These are phyloP conservation scores for Ophioninae sp. DNA, from an alignment of 2,888 invertebrate species.

Conservation along the genomic window DNA sequence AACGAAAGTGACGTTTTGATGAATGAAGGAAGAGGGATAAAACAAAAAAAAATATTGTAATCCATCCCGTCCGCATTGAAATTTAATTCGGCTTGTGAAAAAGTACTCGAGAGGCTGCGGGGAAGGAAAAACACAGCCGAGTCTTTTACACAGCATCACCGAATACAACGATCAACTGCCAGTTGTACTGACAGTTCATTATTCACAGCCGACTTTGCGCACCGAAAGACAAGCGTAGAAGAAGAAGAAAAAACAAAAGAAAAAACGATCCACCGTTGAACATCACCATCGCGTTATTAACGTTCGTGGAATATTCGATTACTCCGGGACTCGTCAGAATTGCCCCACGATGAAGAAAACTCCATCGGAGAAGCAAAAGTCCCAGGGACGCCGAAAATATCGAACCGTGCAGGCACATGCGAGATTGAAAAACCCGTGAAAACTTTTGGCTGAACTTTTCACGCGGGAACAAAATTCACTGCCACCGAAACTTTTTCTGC, in stretches of 20 bases:
- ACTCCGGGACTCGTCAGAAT: conserved; percentile 33
- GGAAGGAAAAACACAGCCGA: background rate
- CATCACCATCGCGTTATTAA: background rate
- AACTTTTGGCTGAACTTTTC: background rate
- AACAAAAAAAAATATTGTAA: conserved; percentile 23
- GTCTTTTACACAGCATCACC: background rate
- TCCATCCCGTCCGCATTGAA: conserved; percentile 1
- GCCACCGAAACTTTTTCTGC: background rate
- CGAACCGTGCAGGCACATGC: background rate
- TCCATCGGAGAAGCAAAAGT: background rate
- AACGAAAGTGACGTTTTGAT: background rate
- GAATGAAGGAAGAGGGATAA: background rate
- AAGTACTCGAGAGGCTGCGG: conserved; percentile 1
- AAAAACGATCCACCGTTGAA: background rate
- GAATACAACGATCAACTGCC: conserved; percentile 35
- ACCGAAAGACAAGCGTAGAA: conserved; percentile 8
- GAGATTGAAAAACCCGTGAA: background rate
- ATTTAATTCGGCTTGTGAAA: conserved; percentile 17
- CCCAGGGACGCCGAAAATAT: background rate
- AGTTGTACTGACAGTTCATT: conserved; percentile 53
- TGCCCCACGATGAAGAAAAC: background rate
- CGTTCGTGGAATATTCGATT: conserved; percentile 5
- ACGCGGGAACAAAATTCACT: background rate
- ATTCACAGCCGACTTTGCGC: conserved; percentile 34
- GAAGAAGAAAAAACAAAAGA: conserved; percentile 11